Evolutionary conservation across 2,797 vertebrate species (phyloP).

Genomic region (Zenarchopterus dispar): DNA sequence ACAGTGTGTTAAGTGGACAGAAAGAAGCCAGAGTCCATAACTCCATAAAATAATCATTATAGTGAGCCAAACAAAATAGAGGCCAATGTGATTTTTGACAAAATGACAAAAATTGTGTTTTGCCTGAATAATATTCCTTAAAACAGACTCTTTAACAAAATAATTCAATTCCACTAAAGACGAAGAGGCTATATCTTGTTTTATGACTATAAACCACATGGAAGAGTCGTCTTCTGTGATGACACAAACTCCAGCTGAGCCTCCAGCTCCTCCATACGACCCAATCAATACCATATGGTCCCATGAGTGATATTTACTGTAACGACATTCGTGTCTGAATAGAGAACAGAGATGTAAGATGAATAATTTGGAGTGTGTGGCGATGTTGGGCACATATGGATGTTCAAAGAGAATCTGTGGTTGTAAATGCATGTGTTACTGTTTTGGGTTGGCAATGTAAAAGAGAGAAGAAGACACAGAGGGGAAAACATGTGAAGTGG

Average conservation of each 20-base stretch:
- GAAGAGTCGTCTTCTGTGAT: conserved; percentile 30
- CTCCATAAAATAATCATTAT: too few relatives aligned
- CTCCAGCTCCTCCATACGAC: conserved; percentile 29
- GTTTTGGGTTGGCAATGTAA: conserved; percentile 31
- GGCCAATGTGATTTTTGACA: too few relatives aligned
- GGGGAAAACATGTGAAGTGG: not conserved
- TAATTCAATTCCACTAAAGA: not conserved
- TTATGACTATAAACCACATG: conserved; percentile 45
- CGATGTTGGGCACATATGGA: conserved; percentile 48
- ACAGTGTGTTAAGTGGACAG: too few relatives aligned
- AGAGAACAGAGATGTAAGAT: conserved; percentile 20
- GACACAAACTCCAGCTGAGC: conserved; percentile 43
- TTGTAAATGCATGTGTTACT: conserved; percentile 34
- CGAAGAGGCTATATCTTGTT: conserved; percentile 32
- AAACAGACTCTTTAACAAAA: too few relatives aligned
- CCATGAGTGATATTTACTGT: conserved; percentile 17
- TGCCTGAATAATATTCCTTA: too few relatives aligned
- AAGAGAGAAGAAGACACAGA: conserved; percentile 7
- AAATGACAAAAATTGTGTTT: too few relatives aligned
- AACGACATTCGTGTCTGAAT: conserved; percentile 25
- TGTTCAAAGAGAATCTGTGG: conserved; percentile 50
- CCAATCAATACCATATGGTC: conserved; percentile 60
- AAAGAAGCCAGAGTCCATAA: too few relatives aligned
- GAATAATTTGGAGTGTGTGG: conserved; percentile 19
- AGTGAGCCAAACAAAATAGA: too few relatives aligned